A percentile compares a stretch with the other conserved stretches of the same genome.
Evolutionary conservation across 2,113 vertebrate species (phyloP).

Genomic region (Lampris megalopsis): DNA sequence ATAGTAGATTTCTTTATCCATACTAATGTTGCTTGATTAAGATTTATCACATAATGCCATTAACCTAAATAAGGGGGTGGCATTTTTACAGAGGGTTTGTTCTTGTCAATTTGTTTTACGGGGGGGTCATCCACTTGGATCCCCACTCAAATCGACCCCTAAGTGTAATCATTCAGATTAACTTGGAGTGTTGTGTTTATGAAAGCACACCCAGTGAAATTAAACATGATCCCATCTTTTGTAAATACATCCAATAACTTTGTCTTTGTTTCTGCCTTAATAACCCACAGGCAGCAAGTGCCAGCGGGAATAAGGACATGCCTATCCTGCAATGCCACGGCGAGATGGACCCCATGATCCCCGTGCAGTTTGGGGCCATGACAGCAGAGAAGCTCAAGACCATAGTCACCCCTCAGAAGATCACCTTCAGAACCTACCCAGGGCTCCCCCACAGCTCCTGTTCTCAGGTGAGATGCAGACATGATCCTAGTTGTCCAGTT

Average conservation of each 20-base stretch:
- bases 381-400: conserved; percentile 92
- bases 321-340: conserved; percentile 97
- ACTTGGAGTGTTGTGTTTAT: no score
- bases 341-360: conserved; percentile 93
- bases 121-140: no score
- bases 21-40: no score
- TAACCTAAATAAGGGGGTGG: no score
- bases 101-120: no score
- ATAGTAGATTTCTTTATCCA: no score
- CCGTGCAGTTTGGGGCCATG: conserved; percentile 88
- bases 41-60: no score
- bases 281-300: conserved; percentile 85
- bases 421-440: conserved; percentile 92
- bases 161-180: no score
- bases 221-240: not conserved
- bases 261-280: not conserved
- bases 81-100: no score
- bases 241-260: not conserved
- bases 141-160: no score
- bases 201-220: no score
- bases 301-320: conserved; percentile 87
- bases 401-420: conserved; percentile 87
- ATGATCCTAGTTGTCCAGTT: no score
- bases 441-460: conserved; percentile 92
- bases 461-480: conserved; percentile 82